A percentile compares a stretch with the other conserved stretches of the same genome.
phyloP scores from a whole-genome alignment of 2,113 vertebrate species.

The Nothoprocta perdicaria region DNA sequence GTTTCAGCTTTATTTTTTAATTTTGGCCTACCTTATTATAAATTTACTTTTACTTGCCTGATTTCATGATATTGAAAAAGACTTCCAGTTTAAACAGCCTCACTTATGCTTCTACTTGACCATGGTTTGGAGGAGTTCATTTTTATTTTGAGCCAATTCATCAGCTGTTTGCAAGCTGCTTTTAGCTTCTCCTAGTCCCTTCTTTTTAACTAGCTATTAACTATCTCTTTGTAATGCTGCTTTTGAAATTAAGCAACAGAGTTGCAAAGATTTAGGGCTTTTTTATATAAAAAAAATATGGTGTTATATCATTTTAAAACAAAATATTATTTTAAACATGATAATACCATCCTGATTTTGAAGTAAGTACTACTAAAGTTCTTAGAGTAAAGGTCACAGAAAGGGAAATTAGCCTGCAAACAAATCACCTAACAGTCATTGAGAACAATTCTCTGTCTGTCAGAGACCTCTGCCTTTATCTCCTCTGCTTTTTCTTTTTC shows the following conservation, averaged over 20 bases:
- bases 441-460: not conserved
- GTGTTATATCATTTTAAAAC: not conserved
- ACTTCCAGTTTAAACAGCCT: not conserved
- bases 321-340: not conserved
- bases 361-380: not conserved
- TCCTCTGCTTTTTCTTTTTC: not conserved
- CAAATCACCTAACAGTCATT: not conserved
- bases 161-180: not conserved
- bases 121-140: not conserved
- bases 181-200: not conserved
- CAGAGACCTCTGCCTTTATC: not conserved
- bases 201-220: not conserved
- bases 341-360: not conserved
- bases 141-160: not conserved
- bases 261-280: not conserved
- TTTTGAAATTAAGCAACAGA: not conserved
- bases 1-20: not conserved
- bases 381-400: not conserved
- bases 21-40: not conserved
- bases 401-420: not conserved
- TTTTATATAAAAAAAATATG: not conserved
- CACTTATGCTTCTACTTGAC: not conserved
- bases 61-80: not conserved
- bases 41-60: not conserved
- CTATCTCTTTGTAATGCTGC: not conserved